Conservation (phyloP, 2,888 invertebrate genomes). For the Rosalia funebris region DNA sequence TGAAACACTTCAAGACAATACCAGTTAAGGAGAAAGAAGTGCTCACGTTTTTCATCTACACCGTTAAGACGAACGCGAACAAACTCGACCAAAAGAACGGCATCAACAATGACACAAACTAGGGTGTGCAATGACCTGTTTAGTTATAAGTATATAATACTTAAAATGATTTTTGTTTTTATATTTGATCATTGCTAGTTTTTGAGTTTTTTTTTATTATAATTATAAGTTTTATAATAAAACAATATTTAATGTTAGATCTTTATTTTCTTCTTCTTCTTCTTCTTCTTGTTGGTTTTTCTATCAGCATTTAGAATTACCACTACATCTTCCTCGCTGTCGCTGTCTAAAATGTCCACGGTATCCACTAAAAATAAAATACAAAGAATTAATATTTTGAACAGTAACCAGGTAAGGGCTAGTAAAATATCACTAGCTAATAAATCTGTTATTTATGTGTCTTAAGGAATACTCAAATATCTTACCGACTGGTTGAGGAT, state of each 20-base stretch:
- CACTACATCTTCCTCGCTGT: constrained; percentile 62
- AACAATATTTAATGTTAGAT: constrained; percentile 2
- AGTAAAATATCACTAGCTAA: no score
- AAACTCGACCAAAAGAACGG: constrained; percentile 87
- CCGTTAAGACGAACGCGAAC: constrained; percentile 92
- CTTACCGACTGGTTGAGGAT: constrained; percentile 41
- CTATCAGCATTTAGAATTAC: constrained; percentile 56
- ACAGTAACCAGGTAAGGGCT: neutral
- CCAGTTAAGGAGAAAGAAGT: constrained; percentile 95
- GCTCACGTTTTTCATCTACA: constrained; percentile 93
- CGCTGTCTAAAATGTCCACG: constrained; percentile 47
- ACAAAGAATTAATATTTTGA: constrained; percentile 25
- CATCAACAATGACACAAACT: constrained; percentile 72
- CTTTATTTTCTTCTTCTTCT: constrained; percentile 29
- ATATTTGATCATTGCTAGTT: constrained; percentile 36
- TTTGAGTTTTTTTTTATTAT: constrained; percentile 36
- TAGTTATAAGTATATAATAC: constrained; percentile 21
- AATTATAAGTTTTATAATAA: constrained; percentile 7
- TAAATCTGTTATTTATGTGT: no score
- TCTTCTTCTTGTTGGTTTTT: constrained; percentile 49
- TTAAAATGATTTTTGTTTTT: constrained; percentile 39
- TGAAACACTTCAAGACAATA: constrained; percentile 95
- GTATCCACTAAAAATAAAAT: constrained; percentile 47
- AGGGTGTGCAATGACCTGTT: constrained; percentile 46
- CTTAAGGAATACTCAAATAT: no score